phyloP scores from a whole-genome alignment of 2,888 invertebrate species.

The Melolontha melolontha region DNA sequence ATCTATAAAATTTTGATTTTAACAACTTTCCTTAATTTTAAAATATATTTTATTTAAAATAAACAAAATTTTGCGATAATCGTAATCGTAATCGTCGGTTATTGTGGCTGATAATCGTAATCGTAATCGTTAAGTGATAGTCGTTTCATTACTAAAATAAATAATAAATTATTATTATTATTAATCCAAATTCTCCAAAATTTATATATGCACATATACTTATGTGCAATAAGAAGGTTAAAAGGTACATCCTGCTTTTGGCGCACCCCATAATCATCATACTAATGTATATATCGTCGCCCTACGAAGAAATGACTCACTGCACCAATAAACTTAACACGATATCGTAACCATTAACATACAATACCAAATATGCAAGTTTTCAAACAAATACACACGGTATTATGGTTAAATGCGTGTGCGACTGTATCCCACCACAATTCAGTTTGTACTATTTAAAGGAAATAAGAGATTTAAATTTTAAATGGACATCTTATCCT shows the following conservation, averaged over 20 bases:
- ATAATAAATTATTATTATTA: too few species aligned
- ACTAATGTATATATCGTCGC: not conserved
- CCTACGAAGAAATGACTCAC: constrained; percentile 9
- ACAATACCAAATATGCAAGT: constrained; percentile 24
- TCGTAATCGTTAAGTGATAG: too few species aligned
- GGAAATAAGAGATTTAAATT: constrained; percentile 34
- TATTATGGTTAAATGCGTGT: not conserved
- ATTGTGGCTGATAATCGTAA: too few species aligned
- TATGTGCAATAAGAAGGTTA: constrained; percentile 9
- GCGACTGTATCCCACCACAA: constrained; percentile 10
- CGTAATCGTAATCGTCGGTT: too few species aligned
- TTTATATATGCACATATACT: not conserved
- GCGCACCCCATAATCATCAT: constrained; percentile 27
- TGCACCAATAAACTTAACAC: constrained; percentile 14
- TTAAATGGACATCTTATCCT: constrained; percentile 36
- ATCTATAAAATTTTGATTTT: too few species aligned
- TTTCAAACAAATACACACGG: not conserved
- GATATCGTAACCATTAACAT: constrained; percentile 17
- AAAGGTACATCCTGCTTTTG: constrained; percentile 18
- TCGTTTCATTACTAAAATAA: too few species aligned
- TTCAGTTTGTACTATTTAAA: constrained; percentile 31
- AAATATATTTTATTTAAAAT: too few species aligned
- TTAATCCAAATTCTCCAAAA: not conserved
- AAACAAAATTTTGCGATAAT: too few species aligned
- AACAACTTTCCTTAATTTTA: too few species aligned